Conservation (phyloP, 2,113 vertebrate genomes). For the Corythoichthys intestinalis region DNA sequence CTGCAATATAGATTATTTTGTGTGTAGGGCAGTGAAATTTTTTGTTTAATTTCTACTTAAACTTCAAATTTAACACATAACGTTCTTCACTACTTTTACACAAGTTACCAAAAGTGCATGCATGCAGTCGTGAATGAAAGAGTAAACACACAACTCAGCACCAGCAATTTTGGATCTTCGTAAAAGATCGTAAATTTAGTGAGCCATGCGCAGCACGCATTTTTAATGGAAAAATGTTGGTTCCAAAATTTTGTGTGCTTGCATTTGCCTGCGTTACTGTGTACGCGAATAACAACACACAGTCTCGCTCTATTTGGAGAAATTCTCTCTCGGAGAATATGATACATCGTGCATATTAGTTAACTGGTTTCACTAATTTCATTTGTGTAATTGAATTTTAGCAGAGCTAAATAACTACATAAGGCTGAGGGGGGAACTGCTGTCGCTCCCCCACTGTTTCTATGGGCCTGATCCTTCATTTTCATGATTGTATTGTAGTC, state of each 20-base stretch:
- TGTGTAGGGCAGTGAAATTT: no score
- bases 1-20: no score
- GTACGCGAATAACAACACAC: neutral
- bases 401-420: constrained; percentile 1
- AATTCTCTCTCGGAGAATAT: neutral
- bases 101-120: no score
- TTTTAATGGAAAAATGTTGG: neutral
- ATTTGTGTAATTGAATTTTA: constrained; percentile 14
- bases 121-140: no score
- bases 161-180: no score
- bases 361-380: neutral
- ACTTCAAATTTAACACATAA: no score
- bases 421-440: neutral
- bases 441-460: neutral
- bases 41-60: no score
- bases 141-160: no score
- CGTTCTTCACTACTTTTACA: no score
- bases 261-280: neutral
- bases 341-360: neutral
- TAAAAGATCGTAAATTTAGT: no score
- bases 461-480: neutral
- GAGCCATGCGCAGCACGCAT: no score
- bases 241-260: neutral
- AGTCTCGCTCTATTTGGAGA: neutral
- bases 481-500: neutral